phyloP scores from a whole-genome alignment of 2,113 vertebrate species.

The Crotophaga sulcirostris region DNA sequence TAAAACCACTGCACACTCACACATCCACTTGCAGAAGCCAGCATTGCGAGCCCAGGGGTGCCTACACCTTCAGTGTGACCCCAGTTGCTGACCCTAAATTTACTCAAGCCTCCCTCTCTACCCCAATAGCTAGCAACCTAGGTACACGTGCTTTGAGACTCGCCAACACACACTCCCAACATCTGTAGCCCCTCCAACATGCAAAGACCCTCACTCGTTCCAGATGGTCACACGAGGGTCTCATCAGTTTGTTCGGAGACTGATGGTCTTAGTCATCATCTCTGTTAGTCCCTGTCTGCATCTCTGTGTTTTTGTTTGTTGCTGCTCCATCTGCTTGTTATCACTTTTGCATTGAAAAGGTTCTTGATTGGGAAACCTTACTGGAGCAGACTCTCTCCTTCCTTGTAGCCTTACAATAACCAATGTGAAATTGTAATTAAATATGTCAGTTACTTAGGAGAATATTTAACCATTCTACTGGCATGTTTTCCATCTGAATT shows the following conservation, averaged over 20 bases:
- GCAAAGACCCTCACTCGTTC: rapidly evolving
- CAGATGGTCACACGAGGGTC: background rate
- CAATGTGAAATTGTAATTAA: background rate
- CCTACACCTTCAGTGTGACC: background rate
- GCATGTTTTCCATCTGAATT: background rate
- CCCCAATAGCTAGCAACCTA: background rate
- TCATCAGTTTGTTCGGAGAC: background rate
- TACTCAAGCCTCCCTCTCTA: background rate
- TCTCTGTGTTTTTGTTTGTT: background rate
- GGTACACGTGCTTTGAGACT: background rate
- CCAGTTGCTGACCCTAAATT: background rate
- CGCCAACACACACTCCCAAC: no score
- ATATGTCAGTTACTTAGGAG: background rate
- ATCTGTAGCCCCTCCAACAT: background rate
- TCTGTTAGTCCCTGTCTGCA: background rate
- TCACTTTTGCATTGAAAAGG: background rate
- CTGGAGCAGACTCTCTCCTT: background rate
- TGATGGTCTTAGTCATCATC: background rate
- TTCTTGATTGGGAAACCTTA: background rate
- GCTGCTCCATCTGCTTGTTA: background rate
- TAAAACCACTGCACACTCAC: background rate
- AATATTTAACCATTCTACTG: background rate
- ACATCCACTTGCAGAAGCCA: background rate
- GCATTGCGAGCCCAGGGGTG: background rate
- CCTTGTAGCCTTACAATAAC: background rate